Evolutionary conservation across 1,140 invertebrate species (phyloP), one percentile per base, ranked within the genome.

Genomic region (Oedothorax gibbosus): DNA sequence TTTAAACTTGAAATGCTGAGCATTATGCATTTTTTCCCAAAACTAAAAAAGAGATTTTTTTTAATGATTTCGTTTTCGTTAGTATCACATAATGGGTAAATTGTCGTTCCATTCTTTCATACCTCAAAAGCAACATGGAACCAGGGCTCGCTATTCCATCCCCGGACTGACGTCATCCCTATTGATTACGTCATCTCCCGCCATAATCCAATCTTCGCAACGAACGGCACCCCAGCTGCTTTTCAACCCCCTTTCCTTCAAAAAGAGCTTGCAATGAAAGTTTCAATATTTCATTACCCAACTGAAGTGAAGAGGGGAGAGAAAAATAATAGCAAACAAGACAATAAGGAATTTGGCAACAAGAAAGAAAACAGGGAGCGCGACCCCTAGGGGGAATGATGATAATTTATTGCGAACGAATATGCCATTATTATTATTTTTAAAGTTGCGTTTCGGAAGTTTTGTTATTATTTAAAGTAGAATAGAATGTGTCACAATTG

Each of bases 131-230:
- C n/a, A 64, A 77, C 5, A 65, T 79, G 54, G 54, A 82, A 57
- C 68, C 68, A 57, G 68, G 57, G 65, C 68, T 71, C 80, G 60
- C 49, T 73, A 35, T 82, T 82, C 69, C 57, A 54, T 75, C 72
- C 81, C 81, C 71, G 71, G 81, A 76, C 71, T 76, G 71, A 76
- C 71, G 71, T 75, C 72, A 75, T 75, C 35, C 72, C 81, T 84
- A 84, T 84, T 84, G 81, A 84, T 84, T 84, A 84, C 81, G 81
- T 84, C 81, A 84, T 84, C 72, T 84, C 81, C 81, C 71, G 81
- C 81, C 72, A 84, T 84, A 84, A 84, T 84, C 81, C 81, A 84
- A 84, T 84, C 81, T 84, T 84, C 71, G 81, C 81, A 76, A 76
- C 60, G 81, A 60, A 75, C 60, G n/a, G 15, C 81, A 35, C 35